A percentile compares a stretch with the other conserved stretches of the same genome.
Conservation (phyloP, 2,113 vertebrate species). For the Coptodon rendalli region DNA sequence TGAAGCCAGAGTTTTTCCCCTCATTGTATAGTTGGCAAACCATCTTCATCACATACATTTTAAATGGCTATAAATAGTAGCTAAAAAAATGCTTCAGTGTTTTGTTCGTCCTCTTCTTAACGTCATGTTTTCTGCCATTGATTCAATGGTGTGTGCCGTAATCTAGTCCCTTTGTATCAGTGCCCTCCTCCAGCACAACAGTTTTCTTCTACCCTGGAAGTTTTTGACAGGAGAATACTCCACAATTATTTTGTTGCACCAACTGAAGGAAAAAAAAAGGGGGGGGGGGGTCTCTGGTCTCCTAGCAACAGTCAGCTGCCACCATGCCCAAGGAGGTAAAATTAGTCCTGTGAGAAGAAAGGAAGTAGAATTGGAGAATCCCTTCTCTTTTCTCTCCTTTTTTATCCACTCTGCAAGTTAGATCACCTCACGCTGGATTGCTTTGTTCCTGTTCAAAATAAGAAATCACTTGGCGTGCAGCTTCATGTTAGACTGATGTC, state of each 20-base stretch:
- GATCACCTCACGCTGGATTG: background rate
- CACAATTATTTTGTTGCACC: constrained; percentile 72
- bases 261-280: constrained; percentile 46
- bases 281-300: constrained; percentile 57
- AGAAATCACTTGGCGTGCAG: background rate
- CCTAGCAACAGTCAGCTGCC: constrained; percentile 76
- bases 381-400: background rate
- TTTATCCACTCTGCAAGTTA: background rate
- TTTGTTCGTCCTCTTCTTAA: background rate
- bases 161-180: constrained; percentile 30
- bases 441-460: background rate
- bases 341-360: constrained; percentile 50
- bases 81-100: background rate
- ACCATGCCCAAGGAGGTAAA: constrained; percentile 60
- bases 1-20: background rate
- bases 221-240: constrained; percentile 64
- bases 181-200: constrained; percentile 15
- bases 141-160: background rate
- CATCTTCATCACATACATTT: background rate
- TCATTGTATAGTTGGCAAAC: background rate
- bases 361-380: constrained; percentile 14
- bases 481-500: background rate
- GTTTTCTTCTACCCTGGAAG: constrained; percentile 54
- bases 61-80: background rate
- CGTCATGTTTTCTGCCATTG: background rate